Base-by-base conservation (phyloP, 2,113 vertebrate species). In the Percina caprodes region DNA sequence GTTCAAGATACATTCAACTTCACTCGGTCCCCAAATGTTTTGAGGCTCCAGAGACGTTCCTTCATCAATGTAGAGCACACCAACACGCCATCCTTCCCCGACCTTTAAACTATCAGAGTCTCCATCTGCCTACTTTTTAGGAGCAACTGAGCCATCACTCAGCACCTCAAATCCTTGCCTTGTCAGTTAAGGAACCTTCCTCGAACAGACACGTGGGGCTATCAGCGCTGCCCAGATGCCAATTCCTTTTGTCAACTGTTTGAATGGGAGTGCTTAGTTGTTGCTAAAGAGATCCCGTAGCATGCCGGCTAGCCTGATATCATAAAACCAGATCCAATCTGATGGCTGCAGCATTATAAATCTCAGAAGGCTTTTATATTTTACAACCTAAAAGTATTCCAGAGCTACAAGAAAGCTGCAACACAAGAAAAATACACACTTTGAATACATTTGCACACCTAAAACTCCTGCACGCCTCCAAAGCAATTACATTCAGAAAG, bases 291-390 rank as follows among this genome's bases (percentile, higher is more conserved):
- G 59, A 71, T 45, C 61, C 69, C 48, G 55, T 39, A 77, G 71
- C 35, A 33, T 23, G 60, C n/a, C 77, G 63, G 66, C 62, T 10
- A 69, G 72, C 24, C 74, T 69, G 60, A 68, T 88, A 63, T 81
- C 85, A 71, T 55, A 82, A 88, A 80, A 77, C 78, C 79, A 73
- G 74, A 91, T 88, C 65, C 49, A 86, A 85, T 80, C 70, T 86
- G 87, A 79, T 72, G 5, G 58, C 59, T 2, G 3, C 56, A 4
- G 72, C 65, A 80, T 83, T 84, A 78, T 26, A 80, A 78, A 67
- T 86, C 74, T 61, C 70, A 21, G 66, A 62, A 82, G 70, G 70
- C 33, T 10, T 33, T 46, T 60, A 42, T 42, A 42, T 49, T 63
- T 42, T 30, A 45, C 65, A 86, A 77, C 42, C 26, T 48, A 19